Base-by-base conservation (phyloP, 92 coral and sea anemone species). In the Meandrina meandrites region DNA sequence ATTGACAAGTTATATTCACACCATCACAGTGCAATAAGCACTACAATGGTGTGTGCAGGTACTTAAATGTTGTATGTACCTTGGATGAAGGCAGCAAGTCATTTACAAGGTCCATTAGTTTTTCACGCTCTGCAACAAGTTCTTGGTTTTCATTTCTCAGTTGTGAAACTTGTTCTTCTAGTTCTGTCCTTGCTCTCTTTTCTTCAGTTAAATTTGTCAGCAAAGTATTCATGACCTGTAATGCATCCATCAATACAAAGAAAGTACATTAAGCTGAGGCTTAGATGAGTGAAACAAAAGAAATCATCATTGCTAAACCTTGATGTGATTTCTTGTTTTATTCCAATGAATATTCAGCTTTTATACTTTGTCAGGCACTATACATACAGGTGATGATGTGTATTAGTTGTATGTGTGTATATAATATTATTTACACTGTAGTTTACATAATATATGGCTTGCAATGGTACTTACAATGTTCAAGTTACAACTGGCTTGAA, bases 151-250 rank as follows among this genome's bases (percentile, higher is more conserved):
- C 51, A 11, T 10, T 34, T 62, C 77, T 74, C 64, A 85, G 27
- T 32, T 19, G 50, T 1, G 64, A 24, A 1, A 85, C 22, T 15
- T 47, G 69, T 32, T 60, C 50, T 31, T 85, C 88, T 56, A 85
- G 32, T 40, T 85, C 75, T 40, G 57, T 8, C 51, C 76, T 77
- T 27, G 18, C 69, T 27, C 32, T 31, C 64, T 30, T 76, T 74
- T 84, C 87, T 35, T 74, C 80, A 1, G 70, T 58, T 3, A 84
- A 27, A 1, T 58, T 78, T 56, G 80, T 36, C 80, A 84, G 80
- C 17, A 84, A 17, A 58, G 54, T 22, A 51, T 84, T 84, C 72
- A 84, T 56, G 18, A 75, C 79, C 87, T 84, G 19, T 8, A 34
- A n/a, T n/a, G n/a, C n/a, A 16, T 19, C 48, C 67, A 48, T 32